phyloP scores from a whole-genome alignment of 2,888 invertebrate genomes.

The Dorcus hopei region DNA sequence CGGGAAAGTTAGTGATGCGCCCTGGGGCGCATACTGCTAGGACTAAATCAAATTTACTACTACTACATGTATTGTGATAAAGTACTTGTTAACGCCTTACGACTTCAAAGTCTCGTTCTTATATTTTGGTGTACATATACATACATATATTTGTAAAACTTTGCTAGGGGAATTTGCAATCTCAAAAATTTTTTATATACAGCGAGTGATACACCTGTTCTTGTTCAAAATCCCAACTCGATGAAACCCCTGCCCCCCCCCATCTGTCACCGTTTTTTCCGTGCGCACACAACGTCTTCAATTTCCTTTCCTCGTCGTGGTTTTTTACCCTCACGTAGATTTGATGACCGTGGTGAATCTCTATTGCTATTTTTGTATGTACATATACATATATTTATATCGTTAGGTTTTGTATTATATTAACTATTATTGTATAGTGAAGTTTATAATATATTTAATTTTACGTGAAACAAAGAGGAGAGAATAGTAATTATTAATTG shows the following conservation, averaged over 20 bases:
- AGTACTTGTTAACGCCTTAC: slow-evolving; percentile 20
- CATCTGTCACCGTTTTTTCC: background rate
- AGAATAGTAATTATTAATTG: no score
- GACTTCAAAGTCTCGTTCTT: slow-evolving; percentile 19
- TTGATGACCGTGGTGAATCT: slow-evolving; percentile 14
- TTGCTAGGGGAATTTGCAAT: slow-evolving; percentile 5
- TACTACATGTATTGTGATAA: slow-evolving; percentile 18
- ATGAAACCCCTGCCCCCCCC: background rate
- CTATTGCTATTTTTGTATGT: slow-evolving; percentile 20
- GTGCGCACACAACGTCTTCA: background rate
- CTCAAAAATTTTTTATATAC: background rate
- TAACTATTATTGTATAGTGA: slow-evolving; percentile 18
- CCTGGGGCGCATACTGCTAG: slow-evolving; percentile 6
- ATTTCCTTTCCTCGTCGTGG: slow-evolving; percentile 4
- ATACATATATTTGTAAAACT: slow-evolving; percentile 12
- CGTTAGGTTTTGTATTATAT: slow-evolving; percentile 21
- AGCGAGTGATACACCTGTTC: background rate
- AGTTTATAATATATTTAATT: slow-evolving; percentile 17
- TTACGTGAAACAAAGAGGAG: background rate
- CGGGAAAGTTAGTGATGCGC: slow-evolving; percentile 58
- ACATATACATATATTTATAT: slow-evolving; percentile 12
- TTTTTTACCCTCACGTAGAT: background rate
- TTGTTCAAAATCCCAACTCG: background rate
- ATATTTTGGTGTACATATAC: slow-evolving; percentile 14
- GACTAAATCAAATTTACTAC: slow-evolving; percentile 29